phyloP scores from a whole-genome alignment of 53 echinoderm and acorn worm genomes.

The Mesocentrotus franciscanus region DNA sequence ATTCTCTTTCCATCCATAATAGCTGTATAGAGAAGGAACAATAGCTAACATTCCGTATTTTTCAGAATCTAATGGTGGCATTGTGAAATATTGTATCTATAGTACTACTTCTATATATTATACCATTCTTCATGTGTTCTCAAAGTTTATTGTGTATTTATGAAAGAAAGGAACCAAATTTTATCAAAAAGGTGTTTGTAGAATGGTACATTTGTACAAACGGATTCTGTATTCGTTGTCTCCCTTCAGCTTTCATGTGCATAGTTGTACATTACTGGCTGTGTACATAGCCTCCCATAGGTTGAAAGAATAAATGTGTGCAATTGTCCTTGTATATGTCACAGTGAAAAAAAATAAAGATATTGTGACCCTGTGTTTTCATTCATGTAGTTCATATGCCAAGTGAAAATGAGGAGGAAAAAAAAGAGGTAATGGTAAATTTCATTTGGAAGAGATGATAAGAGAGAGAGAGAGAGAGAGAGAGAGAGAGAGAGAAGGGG shows the following conservation, averaged over 20 bases:
- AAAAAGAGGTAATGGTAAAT: not conserved
- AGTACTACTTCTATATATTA: slow-evolving; percentile 57
- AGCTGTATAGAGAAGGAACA: not conserved
- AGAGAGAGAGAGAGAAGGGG: too few relatives aligned
- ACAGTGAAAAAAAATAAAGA: slow-evolving; percentile 32
- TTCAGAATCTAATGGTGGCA: slow-evolving; percentile 27
- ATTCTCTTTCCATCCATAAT: slow-evolving; percentile 44
- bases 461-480: too few relatives aligned
- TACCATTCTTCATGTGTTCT: slow-evolving; percentile 47
- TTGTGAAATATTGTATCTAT: slow-evolving; percentile 61
- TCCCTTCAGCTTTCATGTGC: slow-evolving; percentile 10
- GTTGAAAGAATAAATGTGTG: slow-evolving; percentile 57
- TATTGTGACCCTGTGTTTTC: not conserved
- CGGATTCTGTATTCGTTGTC: not conserved
- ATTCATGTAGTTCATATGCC: not conserved
- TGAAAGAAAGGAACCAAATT: not conserved
- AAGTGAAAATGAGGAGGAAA: not conserved
- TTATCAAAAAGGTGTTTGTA: slow-evolving; percentile 1
- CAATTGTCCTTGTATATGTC: slow-evolving; percentile 61
- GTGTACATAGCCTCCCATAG: slow-evolving; percentile 37
- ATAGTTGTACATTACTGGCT: slow-evolving; percentile 54
- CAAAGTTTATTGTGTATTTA: slow-evolving; percentile 49
- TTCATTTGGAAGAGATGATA: too few relatives aligned
- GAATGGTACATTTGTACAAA: not conserved
- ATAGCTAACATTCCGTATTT: slow-evolving; percentile 36